Evolutionary conservation across 2,888 invertebrate genomes (phyloP).

Genomic region (Thymelicus sylvestris): DNA sequence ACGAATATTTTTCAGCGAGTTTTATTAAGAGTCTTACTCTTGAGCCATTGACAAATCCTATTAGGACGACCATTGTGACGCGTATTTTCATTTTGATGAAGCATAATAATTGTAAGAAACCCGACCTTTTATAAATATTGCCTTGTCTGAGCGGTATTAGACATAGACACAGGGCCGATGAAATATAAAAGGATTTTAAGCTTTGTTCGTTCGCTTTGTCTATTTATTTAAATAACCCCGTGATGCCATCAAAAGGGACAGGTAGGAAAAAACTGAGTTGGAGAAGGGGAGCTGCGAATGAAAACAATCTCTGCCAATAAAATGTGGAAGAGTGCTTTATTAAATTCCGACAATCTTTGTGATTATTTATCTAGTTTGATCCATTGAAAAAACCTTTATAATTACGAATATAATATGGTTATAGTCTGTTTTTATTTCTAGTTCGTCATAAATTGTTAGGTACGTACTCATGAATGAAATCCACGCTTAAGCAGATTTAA

Average conservation of each 20-base stretch:
- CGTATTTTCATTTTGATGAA: slow-evolving; percentile 61
- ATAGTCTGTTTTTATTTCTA: too few relatives aligned
- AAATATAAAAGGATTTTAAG: slow-evolving; percentile 10
- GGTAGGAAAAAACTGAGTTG: not conserved
- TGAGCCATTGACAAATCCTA: slow-evolving; percentile 71
- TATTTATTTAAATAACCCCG: not conserved
- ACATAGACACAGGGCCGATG: slow-evolving; percentile 15
- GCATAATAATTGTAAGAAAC: slow-evolving; percentile 75
- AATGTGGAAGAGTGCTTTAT: too few relatives aligned
- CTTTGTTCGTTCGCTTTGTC: not conserved
- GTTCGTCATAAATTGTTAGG: too few relatives aligned
- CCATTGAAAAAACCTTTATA: too few relatives aligned
- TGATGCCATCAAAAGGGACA: not conserved
- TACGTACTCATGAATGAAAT: too few relatives aligned
- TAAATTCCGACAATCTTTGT: too few relatives aligned
- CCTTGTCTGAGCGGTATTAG: slow-evolving; percentile 43
- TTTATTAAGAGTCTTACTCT: slow-evolving; percentile 52
- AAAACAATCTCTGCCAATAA: too few relatives aligned
- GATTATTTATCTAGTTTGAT: too few relatives aligned
- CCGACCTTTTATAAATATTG: slow-evolving; percentile 51
- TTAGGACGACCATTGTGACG: slow-evolving; percentile 64
- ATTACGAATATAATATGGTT: too few relatives aligned
- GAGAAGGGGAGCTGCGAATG: too few relatives aligned
- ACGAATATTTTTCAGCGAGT: slow-evolving; percentile 28
- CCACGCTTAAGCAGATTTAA: too few relatives aligned